Base-by-base conservation (phyloP, 2,113 vertebrate genomes). In the Scytalopus superciliaris region DNA sequence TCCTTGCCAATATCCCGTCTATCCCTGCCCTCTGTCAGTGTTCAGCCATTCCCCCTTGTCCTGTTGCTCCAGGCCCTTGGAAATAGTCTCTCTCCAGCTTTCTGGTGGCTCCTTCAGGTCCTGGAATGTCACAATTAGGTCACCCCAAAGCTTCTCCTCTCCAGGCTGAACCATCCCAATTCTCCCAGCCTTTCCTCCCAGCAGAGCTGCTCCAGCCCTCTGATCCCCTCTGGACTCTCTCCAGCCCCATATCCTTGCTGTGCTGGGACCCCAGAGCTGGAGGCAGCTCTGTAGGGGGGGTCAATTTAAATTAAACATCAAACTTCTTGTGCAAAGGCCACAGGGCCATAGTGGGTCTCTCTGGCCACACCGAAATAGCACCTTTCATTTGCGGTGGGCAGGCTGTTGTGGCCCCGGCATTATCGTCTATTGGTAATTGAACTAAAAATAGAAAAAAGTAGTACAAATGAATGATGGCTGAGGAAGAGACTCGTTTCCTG, bases 371-470 rank as follows among this genome's bases (percentile, higher is more conserved):
- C 30, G 35, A 52, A 37, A 12, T 2, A 59, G 11, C 28, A 15
- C 59, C n/a, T 66, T 17, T 17, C 24, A 5, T 19, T 27, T 25
- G 5, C 4, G 2, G 17, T 15, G 57, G 19, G 44, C 1, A 1
- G 70, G 45, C 30, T 80, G 14, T 12, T 23, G 27, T 4, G 18
- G 52, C n/a, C 55, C 24, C 1, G 6, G 16, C 9, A 0, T 39
- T 59, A 56, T 2, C 30, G 23, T 25, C 47, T 72, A 3, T 19
- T 27, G 39, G 28, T 8, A 63, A 42, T 0, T 47, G 77, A 53
- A 59, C 12, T 30, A 40, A 74, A 90, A 47, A 19, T 14, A 27
- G 23, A n/a, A 30, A 60, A 35, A 55, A 16, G n/a, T 6, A n/a
- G 7, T 39, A 33, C 23, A 87, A 67, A 28, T 37, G 35, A 68